Evolutionary conservation across 1,140 invertebrate species (phyloP).

Genomic region (Pogonomyrmex barbatus): DNA sequence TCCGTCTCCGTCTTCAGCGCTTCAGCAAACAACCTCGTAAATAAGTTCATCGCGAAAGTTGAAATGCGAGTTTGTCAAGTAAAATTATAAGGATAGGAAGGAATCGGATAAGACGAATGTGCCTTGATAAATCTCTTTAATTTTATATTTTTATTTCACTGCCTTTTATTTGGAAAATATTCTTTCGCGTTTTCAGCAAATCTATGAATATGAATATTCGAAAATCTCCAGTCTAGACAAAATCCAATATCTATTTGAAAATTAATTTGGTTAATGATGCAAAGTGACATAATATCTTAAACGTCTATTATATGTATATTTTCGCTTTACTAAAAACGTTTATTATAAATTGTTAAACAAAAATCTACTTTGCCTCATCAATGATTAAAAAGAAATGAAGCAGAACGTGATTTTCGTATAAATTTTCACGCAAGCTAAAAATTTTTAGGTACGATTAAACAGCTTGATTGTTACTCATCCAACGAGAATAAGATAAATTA

Average conservation of each 20-base stretch:
- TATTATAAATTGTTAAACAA: neutral
- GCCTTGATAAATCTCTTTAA: neutral
- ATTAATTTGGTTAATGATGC: neutral
- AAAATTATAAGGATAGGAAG: conserved; percentile 17
- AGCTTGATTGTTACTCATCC: neutral
- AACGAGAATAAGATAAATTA: neutral
- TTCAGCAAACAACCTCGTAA: conserved; percentile 39
- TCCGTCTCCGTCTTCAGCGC: neutral
- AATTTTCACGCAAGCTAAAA: neutral
- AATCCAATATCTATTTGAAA: neutral
- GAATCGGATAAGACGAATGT: neutral
- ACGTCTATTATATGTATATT: too few relatives aligned
- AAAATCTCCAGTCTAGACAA: neutral
- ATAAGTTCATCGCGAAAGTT: conserved; percentile 39
- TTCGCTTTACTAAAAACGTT: too few relatives aligned
- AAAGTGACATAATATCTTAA: too few relatives aligned
- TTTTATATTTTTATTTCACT: neutral
- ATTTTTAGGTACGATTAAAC: neutral
- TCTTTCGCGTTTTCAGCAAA: neutral
- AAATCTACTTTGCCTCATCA: neutral
- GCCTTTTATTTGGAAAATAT: neutral
- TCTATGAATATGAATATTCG: neutral
- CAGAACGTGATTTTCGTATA: neutral
- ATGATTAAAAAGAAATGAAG: neutral
- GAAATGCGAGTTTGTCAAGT: conserved; percentile 28